Evolutionary conservation across 2,797 vertebrate species (phyloP).

Genomic region (Melanotaenia trifasciata): DNA sequence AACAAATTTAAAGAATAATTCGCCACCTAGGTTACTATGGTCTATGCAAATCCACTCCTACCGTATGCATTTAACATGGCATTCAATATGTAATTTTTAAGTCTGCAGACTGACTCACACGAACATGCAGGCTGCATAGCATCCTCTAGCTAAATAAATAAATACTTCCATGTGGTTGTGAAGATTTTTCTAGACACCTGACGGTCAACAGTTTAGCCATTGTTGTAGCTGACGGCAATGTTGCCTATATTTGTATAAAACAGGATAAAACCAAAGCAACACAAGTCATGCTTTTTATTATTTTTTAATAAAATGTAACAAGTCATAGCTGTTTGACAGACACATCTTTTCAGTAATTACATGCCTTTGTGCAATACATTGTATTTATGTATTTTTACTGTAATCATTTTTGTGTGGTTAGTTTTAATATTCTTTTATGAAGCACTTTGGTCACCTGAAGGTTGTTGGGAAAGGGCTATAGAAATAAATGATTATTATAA

Average conservation of each 20-base stretch:
- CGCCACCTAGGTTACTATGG: constrained; percentile 12
- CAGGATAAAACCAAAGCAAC: background rate
- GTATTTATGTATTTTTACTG: too few relatives aligned
- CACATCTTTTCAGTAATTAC: too few relatives aligned
- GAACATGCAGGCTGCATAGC: background rate
- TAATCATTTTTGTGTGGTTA: too few relatives aligned
- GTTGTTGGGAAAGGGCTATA: too few relatives aligned
- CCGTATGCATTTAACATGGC: background rate
- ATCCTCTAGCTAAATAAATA: background rate
- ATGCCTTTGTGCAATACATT: too few relatives aligned
- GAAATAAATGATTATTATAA: too few relatives aligned
- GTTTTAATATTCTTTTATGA: too few relatives aligned
- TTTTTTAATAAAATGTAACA: too few relatives aligned
- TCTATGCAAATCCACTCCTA: constrained; percentile 7
- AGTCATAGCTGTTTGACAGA: too few relatives aligned
- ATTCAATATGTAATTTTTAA: constrained; percentile 4
- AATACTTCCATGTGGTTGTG: background rate
- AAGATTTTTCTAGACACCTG: background rate
- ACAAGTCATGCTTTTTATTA: background rate
- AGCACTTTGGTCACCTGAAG: too few relatives aligned
- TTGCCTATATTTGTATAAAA: background rate
- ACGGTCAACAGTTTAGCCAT: background rate
- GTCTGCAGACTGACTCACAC: background rate
- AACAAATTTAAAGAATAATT: constrained; percentile 31
- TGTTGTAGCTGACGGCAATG: background rate